Evolutionary conservation across 2,888 invertebrate species (phyloP), one percentile per base, ranked within the genome.

Genomic region (Dusona sp.): DNA sequence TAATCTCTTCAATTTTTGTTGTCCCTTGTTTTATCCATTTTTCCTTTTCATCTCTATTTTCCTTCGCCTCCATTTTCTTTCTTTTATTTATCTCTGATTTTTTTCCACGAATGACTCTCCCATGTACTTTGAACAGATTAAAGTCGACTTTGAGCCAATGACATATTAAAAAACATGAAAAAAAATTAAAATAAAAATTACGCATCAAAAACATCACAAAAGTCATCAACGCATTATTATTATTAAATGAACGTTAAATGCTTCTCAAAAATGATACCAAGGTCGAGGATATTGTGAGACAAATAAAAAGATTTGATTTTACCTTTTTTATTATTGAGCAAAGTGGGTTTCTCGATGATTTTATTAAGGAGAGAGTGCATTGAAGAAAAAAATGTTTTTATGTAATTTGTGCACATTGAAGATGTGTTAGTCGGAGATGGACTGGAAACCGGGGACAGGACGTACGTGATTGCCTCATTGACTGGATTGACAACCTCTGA

Each of bases 391-490:
- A 64, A 57, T 19, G 48, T 64, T 79, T 83, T 78, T 22, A 8
- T 65, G 65, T 45, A 57, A 57, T 74, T 36, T 33, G 38, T 64
- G 36, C 51, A 74, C 74, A 68, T 25, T 45, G 70, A 78, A 73
- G 54, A 84, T 70, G 67, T 54, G 78, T 51, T 19, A 33, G 74
- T 45, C 77, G 74, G 54, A 57, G 80, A 79, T 78, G 86, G 51
- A 65, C 54, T 79, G 80, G 48, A 45, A 72, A 78, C 68, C 78
- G 77, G 70, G 90, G 90, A 92, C 93, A 93, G 93, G 93, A 93
- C 92, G 93, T 92, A 90, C 92, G 91, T 92, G 93, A 93, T 93
- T 94, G 94, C 91, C 92, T 92, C 93, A 92, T 93, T 93, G 92
- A 92, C 91, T 90, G 93, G 91, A 92, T 92, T 92, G 93, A 92